Conservation (phyloP, 2,113 vertebrate species). For the Tiliqua scincoides region DNA sequence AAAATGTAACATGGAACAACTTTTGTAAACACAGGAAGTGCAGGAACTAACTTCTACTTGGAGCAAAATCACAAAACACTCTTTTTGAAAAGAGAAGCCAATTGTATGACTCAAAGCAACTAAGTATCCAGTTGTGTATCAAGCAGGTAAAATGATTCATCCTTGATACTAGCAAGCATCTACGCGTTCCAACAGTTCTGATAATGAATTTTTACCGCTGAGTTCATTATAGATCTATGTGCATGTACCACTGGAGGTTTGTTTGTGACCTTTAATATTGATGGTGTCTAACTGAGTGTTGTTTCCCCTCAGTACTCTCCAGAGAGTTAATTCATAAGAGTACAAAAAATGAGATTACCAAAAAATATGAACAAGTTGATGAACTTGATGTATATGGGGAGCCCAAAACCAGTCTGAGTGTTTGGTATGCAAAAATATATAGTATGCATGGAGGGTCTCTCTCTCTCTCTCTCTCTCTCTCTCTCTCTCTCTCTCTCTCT, state of each 20-base stretch:
- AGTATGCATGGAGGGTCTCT: conserved; percentile 11
- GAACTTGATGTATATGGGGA: conserved; percentile 21
- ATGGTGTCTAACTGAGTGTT: not conserved
- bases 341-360: conserved; percentile 8
- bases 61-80: not conserved
- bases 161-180: not conserved
- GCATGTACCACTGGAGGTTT: not conserved
- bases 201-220: not conserved
- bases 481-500: not conserved
- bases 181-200: not conserved
- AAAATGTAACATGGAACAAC: not conserved
- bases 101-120: not conserved
- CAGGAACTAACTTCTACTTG: not conserved
- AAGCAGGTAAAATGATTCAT: not conserved
- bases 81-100: not conserved
- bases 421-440: conserved; percentile 51
- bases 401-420: conserved; percentile 37
- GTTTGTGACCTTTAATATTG: not conserved
- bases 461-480: not conserved
- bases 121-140: not conserved
- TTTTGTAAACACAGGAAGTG: not conserved
- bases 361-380: not conserved
- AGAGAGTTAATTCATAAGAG: not conserved
- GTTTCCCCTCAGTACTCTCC: not conserved
- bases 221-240: not conserved